Base-by-base conservation (phyloP, 1,140 invertebrate genomes). In the Anadara kagoshimensis region DNA sequence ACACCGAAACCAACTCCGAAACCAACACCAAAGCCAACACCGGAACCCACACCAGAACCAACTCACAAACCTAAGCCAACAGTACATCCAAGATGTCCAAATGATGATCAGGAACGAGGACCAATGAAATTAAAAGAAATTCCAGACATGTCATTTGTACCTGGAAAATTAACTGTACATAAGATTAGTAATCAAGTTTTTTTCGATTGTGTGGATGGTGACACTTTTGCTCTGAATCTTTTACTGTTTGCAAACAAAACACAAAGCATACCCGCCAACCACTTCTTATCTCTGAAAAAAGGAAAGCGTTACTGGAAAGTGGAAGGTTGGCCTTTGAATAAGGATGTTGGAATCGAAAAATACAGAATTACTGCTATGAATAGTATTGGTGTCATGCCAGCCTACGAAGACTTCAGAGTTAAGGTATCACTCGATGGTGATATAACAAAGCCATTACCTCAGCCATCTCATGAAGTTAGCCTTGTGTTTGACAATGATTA, bases 171-270 rank as follows among this genome's bases (percentile, higher is more conserved):
- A 0, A 93, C 95, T 68, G 90, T 89, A 88, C 92, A 87, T 85
- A 93, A 92, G 87, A 94, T 98, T 62, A 91, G 83, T 8, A 82
- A 95, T 91, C 95, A 97, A 82, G 94, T 95, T 0, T 98, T 97
- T 90, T 96, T 94, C 85, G 97, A 98, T 90, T 93, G 92, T 0
- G 94, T 97, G 87, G 95, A 96, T 86, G 94, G 94, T 22, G 92
- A 92, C 69, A 93, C 94, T 0, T 88, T 92, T 44, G 92, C 93
- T 69, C 90, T 97, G 78, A 92, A 93, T 57, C 91, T 97, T 74
- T 92, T 92, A 1, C 89, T 98, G 0, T 91, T 94, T 94, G 96
- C 0, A 87, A 91, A 47, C 89, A 90, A 45, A 87, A 92, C 8
- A 47, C 75, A 65, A 4, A 22, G 24, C 0, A 62, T 85, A 11